Evolutionary conservation across 2,797 vertebrate genomes (phyloP), one percentile per base, ranked within the genome.

Genomic region (Chaetodon trifasciatus): DNA sequence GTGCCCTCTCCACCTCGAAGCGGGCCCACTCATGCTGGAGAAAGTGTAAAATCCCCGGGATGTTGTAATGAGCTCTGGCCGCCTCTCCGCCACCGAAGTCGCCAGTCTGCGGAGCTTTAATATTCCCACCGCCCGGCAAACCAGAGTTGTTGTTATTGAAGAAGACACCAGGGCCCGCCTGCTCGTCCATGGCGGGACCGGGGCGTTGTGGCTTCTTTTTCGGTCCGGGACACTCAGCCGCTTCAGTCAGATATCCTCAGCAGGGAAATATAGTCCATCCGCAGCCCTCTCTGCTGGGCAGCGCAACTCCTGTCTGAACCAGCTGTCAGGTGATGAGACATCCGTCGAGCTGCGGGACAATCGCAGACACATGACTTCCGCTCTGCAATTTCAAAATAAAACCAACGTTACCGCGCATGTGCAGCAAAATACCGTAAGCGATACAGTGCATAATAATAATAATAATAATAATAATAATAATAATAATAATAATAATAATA

Each of bases 11-110:
- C 95, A 97, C 96, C 96, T 98, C 97, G 92, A 97, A 98, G 55
- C 97, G 97, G 94, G 96, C 97, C 98, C 98, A 98, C 93, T 98
- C 97, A 82, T 98, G 97, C 94, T 98, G 97, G 91, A 98, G 96
- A 91, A 98, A 99, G 95, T 97, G 97, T 83, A 98, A 87, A 81
- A 98, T 98, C 74, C 97, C 97, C 63, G 97, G 97, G 81, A 99
- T 96, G 92, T 96, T 98, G 95, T 97, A 98, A 46, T 97, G 98
- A 90, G 97, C 97, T 79, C 97, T 88, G 76, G 93, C 96, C 84
- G 96, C 95, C 89, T 96, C 95, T 74, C 94, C 93, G 83, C 95
- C 87, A 89, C 92, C 86, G 83, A 87, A 88, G 89, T 96, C 92
- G 46, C 69, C 79, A 0, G 94, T 57, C 72, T 94, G 93, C 81